Evolutionary conservation across 30 jellyfish, hydroid and myxozoan genomes (phyloP).

Genomic region (Hydra vulgaris): DNA sequence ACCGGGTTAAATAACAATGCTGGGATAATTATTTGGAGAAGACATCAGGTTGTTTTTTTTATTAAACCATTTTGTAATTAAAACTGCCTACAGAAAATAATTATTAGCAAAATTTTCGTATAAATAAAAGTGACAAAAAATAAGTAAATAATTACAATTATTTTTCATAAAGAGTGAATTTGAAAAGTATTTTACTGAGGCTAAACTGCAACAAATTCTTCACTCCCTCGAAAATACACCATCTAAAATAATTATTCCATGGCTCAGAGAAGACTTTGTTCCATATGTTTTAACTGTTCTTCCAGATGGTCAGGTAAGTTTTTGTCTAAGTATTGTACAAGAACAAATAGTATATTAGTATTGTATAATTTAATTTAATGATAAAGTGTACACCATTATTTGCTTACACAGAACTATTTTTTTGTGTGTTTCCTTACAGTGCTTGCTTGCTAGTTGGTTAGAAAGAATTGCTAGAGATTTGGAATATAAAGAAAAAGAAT

Average conservation of each 20-base stretch:
- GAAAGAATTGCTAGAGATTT: constrained; percentile 27
- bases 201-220: constrained; percentile 40
- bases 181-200: constrained; percentile 44
- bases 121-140: neutral
- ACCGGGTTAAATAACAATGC: constrained; percentile 41
- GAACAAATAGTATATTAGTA: no score
- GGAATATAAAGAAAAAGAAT: constrained; percentile 37
- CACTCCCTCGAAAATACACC: constrained; percentile 55
- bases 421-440: neutral
- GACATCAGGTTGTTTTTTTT: constrained; percentile 67
- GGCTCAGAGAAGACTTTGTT: constrained; percentile 94
- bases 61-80: neutral
- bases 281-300: constrained; percentile 78
- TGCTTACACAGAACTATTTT: no score
- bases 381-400: no score
- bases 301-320: constrained; percentile 90
- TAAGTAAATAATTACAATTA: neutral
- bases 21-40: constrained; percentile 85
- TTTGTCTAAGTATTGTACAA: neutral
- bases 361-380: no score
- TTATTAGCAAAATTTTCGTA: neutral
- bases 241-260: constrained; percentile 68
- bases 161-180: constrained; percentile 55
- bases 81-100: neutral
- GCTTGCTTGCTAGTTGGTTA: constrained; percentile 15